These are phyloP conservation scores for Marcusenius ussheri DNA, from an alignment of 2,113 vertebrate species.

Conservation along the genomic window DNA sequence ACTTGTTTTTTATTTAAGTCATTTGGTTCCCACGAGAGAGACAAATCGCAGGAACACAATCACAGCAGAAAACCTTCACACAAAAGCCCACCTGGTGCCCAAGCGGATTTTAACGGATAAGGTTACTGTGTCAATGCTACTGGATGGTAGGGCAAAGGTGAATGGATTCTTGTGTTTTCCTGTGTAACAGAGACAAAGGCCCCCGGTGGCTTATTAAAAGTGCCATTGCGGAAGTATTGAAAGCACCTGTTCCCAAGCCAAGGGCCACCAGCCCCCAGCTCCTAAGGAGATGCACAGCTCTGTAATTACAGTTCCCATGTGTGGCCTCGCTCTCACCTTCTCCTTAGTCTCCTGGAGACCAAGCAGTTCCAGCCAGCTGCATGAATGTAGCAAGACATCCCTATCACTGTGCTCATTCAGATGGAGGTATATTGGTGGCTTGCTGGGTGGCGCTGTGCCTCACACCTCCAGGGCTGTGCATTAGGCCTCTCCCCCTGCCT, in stretches of 20 bases:
- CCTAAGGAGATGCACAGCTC: not conserved
- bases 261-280: not conserved
- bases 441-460: not conserved
- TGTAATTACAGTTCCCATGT: not conserved
- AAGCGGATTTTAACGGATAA: not conserved
- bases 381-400: not conserved
- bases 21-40: not conserved
- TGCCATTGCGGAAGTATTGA: not conserved
- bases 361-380: not conserved
- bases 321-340: not conserved
- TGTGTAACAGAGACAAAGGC: not conserved
- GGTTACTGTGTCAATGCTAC: not conserved
- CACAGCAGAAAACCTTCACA: not conserved
- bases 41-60: not conserved
- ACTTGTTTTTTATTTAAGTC: not conserved
- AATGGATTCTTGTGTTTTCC: not conserved
- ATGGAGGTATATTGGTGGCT: not conserved
- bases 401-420: not conserved
- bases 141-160: not conserved
- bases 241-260: not conserved
- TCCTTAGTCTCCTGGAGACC: not conserved
- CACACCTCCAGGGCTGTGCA: not conserved
- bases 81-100: not conserved
- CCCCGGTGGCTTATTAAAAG: constrained; percentile 6
- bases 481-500: not conserved